These are phyloP conservation scores for Tortricodes alternella DNA, from an alignment of 2,888 invertebrate genomes.

Conservation along the genomic window DNA sequence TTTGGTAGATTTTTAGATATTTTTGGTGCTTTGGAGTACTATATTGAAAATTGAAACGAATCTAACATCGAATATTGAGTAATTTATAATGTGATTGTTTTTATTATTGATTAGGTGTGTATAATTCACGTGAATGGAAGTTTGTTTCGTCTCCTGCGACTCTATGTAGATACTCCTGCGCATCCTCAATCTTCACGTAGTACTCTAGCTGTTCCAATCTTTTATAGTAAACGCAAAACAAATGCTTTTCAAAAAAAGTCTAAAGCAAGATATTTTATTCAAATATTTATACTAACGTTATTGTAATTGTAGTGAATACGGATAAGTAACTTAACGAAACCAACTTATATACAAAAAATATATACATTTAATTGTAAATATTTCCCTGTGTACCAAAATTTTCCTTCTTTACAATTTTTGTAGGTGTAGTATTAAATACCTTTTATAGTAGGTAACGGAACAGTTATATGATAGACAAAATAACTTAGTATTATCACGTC, in stretches of 20 bases:
- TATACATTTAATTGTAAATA: conserved; percentile 74
- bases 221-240: conserved; percentile 58
- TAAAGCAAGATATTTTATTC: conserved; percentile 76
- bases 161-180: conserved; percentile 59
- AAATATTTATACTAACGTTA: conserved; percentile 79
- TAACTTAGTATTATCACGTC: conserved; percentile 19
- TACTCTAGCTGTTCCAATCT: conserved; percentile 52
- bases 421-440: conserved; percentile 59
- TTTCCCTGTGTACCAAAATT: conserved; percentile 76
- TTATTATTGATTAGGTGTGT: conserved; percentile 42
- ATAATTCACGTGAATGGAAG: conserved; percentile 33
- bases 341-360: conserved; percentile 79
- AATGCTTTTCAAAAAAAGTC: conserved; percentile 60
- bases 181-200: conserved; percentile 38
- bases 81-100: conserved; percentile 49
- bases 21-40: conserved; percentile 75
- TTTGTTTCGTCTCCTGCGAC: conserved; percentile 37
- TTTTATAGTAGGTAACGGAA: conserved; percentile 39
- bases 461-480: conserved; percentile 33
- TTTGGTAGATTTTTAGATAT: conserved; percentile 68
- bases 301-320: conserved; percentile 66
- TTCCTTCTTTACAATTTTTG: conserved; percentile 81
- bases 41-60: conserved; percentile 62
- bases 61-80: conserved; percentile 70
- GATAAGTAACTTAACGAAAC: conserved; percentile 59